Evolutionary conservation across 2,113 vertebrate genomes (phyloP), one percentile per base, ranked within the genome.

Genomic region (Anarrhichthys ocellatus): DNA sequence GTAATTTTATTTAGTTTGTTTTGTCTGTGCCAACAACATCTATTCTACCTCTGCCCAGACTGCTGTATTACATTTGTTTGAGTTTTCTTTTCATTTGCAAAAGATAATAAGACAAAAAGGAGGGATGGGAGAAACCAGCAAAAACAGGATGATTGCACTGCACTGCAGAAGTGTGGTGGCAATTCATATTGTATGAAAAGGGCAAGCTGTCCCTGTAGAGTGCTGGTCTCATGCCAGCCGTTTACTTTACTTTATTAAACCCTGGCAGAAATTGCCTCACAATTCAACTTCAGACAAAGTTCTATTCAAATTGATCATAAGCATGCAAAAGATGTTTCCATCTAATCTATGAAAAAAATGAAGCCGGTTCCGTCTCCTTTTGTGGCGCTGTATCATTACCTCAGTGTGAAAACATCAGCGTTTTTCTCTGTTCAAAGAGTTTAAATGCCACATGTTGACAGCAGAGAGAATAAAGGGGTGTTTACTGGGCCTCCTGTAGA

Each of bases 381-480:
- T 69, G 44, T 59, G 11, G 2, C 29, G 4, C 44, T 7, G 50
- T 32, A 29, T 64, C 3, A 1, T 58, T 54, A 20, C n/a, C 34
- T 69, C 14, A 14, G 20, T 70, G 59, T 73, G 20, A 24, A 69
- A 48, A 59, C 4, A 5, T n/a, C 0, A 0, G 8, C 73, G 34
- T 78, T 10, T 64, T 0, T 64, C 67, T 52, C 24, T 42, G 59
- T 80, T 66, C 38, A 20, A 13, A 61, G 46, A 42, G 62, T 80
- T 81, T 40, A 89, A 81, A 89, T 87, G 82, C 70, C 78, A 81
- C 24, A 64, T 86, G 88, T 17, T 69, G 84, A 84, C 87, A 88
- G 81, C 78, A 40, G 38, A 66, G 64, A 76, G 87, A 73, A 73
- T 67, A 82, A 85, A 85, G 84, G 0, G 0, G 0, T 38, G 77